Evolutionary conservation across 2,888 invertebrate species (phyloP).

Genomic region (Reticulitermes lucifugus): DNA sequence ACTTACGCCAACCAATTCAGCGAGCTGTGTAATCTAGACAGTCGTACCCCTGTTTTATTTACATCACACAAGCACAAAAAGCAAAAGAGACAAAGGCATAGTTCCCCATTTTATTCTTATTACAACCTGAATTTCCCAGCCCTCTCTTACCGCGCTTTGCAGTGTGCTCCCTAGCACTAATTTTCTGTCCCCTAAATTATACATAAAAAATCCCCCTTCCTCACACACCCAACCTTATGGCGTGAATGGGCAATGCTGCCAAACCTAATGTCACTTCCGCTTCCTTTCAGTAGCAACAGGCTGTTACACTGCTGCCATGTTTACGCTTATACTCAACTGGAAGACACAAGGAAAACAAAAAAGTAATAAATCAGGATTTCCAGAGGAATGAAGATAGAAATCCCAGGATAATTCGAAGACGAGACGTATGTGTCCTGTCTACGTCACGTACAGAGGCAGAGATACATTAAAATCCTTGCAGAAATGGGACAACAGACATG

Average conservation of each 20-base stretch:
- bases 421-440: not conserved
- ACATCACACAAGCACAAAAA: too few relatives aligned
- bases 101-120: not conserved
- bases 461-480: too few relatives aligned
- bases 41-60: too few relatives aligned
- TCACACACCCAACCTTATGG: too few relatives aligned
- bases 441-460: not conserved
- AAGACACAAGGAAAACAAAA: not conserved
- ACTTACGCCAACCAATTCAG: too few relatives aligned
- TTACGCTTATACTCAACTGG: slow-evolving; percentile 25
- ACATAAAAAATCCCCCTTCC: not conserved
- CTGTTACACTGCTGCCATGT: slow-evolving; percentile 30
- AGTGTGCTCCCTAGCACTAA: not conserved
- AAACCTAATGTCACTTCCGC: not conserved
- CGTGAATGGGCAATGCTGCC: not conserved
- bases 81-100: not conserved
- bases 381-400: slow-evolving; percentile 38
- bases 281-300: slow-evolving; percentile 22
- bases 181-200: slow-evolving; percentile 4
- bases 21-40: too few relatives aligned
- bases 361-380: slow-evolving; percentile 42
- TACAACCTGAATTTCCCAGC: too few relatives aligned
- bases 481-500: too few relatives aligned
- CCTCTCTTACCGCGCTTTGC: too few relatives aligned
- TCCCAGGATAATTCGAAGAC: slow-evolving; percentile 37